Percentiles rank a stretch among this genome's conserved stretches.
phyloP scores from a whole-genome alignment of 2,113 vertebrate species.

The Blennius ocellaris region DNA sequence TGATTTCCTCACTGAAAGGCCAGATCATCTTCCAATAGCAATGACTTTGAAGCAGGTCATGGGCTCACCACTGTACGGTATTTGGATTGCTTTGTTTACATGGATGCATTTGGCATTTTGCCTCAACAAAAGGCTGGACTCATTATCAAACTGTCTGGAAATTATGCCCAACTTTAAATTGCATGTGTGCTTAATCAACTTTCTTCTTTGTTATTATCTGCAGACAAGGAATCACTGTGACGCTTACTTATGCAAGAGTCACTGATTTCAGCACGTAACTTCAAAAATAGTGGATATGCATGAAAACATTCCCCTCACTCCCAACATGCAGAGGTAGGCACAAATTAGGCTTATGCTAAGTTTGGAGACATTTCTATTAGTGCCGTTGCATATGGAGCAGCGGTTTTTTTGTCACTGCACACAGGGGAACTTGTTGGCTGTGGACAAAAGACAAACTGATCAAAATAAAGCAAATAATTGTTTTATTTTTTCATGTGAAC shows the following conservation, averaged over 20 bases:
- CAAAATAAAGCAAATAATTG: slow-evolving; percentile 30
- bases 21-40: slow-evolving; percentile 5
- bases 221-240: neutral
- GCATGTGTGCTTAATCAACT: neutral
- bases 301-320: neutral
- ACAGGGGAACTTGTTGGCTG: slow-evolving; percentile 28
- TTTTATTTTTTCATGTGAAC: slow-evolving; percentile 7
- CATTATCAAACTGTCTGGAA: neutral
- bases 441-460: slow-evolving; percentile 15
- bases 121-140: neutral
- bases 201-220: neutral
- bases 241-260: neutral
- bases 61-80: neutral
- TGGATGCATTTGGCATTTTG: slow-evolving; percentile 23
- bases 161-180: slow-evolving; percentile 2
- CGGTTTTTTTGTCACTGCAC: slow-evolving; percentile 38
- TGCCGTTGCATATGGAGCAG: neutral
- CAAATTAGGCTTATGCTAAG: neutral
- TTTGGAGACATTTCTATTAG: neutral
- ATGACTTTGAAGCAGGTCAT: slow-evolving; percentile 40
- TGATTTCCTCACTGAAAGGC: slow-evolving; percentile 44
- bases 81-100: slow-evolving; percentile 13
- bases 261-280: neutral
- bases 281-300: neutral
- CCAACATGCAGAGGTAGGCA: neutral